These are phyloP conservation scores for Coreius guichenoti DNA, from an alignment of 2,797 vertebrate genomes.

Conservation along the genomic window DNA sequence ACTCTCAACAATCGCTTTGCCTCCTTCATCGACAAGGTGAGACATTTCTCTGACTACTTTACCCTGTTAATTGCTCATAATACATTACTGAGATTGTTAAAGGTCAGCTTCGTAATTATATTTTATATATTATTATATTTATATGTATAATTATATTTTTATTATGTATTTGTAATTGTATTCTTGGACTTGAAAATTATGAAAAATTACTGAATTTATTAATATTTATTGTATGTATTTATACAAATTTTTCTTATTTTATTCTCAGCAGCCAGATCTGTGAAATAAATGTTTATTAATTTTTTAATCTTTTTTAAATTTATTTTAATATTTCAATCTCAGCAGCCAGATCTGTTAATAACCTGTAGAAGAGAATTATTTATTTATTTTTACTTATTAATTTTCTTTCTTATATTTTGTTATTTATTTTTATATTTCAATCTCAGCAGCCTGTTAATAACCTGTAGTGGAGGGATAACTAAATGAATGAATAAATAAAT, in stretches of 20 bases:
- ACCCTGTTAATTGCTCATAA: neutral
- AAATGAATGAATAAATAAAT: too few species aligned
- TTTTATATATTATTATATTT: too few species aligned
- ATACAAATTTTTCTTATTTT: too few species aligned
- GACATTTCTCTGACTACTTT: neutral
- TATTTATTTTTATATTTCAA: too few species aligned
- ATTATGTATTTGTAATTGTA: neutral
- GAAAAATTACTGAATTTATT: neutral
- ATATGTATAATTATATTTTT: too few species aligned
- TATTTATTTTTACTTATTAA: neutral
- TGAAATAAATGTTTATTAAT: too few species aligned
- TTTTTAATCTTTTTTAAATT: too few species aligned
- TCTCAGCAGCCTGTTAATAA: neutral
- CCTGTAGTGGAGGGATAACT: neutral
- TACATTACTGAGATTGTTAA: neutral
- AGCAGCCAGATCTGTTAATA: neutral
- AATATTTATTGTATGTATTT: neutral
- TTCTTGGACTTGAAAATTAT: neutral
- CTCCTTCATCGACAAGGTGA: conserved; percentile 89
- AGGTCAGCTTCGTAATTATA: neutral
- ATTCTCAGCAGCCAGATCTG: too few species aligned
- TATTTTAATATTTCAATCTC: neutral
- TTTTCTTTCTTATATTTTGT: neutral
- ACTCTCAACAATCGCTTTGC: conserved; percentile 89
- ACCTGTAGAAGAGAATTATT: neutral